A percentile compares a stretch with the other conserved stretches of the same genome.
Evolutionary conservation across 2,797 vertebrate genomes (phyloP).

Genomic region (Gallirallus australis): DNA sequence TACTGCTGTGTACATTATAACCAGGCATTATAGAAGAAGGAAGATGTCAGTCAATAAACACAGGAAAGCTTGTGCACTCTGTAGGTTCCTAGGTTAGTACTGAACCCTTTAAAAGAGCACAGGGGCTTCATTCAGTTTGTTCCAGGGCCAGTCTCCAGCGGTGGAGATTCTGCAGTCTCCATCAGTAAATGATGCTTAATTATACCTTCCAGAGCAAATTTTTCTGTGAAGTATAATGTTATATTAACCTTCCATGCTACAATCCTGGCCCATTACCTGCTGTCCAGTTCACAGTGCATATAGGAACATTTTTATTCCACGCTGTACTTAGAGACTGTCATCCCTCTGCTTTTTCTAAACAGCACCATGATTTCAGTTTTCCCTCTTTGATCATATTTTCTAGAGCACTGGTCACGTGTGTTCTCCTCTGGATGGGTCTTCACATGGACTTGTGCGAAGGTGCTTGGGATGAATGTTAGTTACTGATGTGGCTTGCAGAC

Average conservation of each 20-base stretch:
- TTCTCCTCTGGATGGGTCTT: background rate
- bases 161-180: background rate
- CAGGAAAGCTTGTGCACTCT: background rate
- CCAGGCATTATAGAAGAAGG: background rate
- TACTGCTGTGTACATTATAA: background rate
- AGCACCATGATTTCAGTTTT: background rate
- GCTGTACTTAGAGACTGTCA: background rate
- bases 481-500: background rate
- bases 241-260: background rate
- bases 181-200: background rate
- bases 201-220: background rate
- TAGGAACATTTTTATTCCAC: background rate
- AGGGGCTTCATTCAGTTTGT: background rate
- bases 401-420: accelerated
- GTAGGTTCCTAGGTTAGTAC: background rate
- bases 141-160: background rate
- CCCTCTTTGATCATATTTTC: background rate
- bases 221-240: background rate
- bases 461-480: background rate
- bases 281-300: background rate
- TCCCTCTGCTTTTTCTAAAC: background rate
- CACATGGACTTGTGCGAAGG: background rate
- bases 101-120: background rate
- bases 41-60: background rate
- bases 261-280: background rate